These are phyloP conservation scores for Penaeus chinensis DNA, from an alignment of 1,140 invertebrate species.

Conservation along the genomic window DNA sequence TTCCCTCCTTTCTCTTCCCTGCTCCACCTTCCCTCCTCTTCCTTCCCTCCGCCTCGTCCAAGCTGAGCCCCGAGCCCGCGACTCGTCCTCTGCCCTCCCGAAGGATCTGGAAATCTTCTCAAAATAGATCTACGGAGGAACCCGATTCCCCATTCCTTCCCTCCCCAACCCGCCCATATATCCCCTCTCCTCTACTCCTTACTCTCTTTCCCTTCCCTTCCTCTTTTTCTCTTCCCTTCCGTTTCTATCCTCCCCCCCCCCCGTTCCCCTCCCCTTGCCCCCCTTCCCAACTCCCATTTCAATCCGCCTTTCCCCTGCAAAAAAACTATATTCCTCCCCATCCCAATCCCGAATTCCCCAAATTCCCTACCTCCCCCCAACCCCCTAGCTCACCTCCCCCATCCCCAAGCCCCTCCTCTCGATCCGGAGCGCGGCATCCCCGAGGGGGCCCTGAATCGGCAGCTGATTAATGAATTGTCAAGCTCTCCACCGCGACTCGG, in stretches of 20 bases:
- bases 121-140: too few relatives aligned
- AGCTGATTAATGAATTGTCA: conserved; percentile 51
- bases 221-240: too few relatives aligned
- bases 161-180: too few relatives aligned
- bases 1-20: too few relatives aligned
- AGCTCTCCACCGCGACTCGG: conserved; percentile 11
- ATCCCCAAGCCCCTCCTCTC: not conserved
- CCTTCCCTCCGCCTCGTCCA: too few relatives aligned
- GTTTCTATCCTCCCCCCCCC: not conserved
- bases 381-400: not conserved
- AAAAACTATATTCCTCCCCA: not conserved
- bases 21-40: too few relatives aligned
- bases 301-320: not conserved
- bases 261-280: not conserved
- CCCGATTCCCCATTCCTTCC: too few relatives aligned
- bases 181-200: too few relatives aligned
- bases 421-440: not conserved
- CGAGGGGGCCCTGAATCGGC: conserved; percentile 34
- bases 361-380: not conserved
- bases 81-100: too few relatives aligned
- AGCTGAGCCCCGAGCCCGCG: too few relatives aligned
- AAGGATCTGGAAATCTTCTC: too few relatives aligned
- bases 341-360: not conserved
- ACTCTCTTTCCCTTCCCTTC: too few relatives aligned
- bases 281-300: not conserved